Evolutionary conservation across 2,888 invertebrate genomes (phyloP), one percentile per base, ranked within the genome.

Genomic region (Penaeus monodon): DNA sequence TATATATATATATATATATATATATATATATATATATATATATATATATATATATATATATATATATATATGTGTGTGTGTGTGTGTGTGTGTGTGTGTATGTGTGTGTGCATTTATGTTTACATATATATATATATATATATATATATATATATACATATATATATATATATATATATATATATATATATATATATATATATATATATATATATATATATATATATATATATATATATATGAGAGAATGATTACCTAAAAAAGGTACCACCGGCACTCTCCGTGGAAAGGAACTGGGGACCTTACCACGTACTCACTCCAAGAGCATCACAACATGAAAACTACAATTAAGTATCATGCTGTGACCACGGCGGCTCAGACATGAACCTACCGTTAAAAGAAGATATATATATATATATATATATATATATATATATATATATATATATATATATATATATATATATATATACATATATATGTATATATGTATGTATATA

Each of bases 1-100:
- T 68, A 68, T 68, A 68, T 68, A 68, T 68, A 17, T 68, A 33
- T 68, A 68, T 68, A 68, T 68, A 68, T 68, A 68, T 68, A 68
- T 68, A 17, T 68, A 68, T 68, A 68, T 68, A 68, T 68, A 33
- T 33, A 33, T 33, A 33, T 33, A 33, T 33, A 33, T 33, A 33
- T 33, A 33, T 33, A 3, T 33, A 3, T 33, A 3, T 33, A 3
- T 33, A 3, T 33, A 3, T 33, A 3, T 33, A 3, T 33, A 3
- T 33, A 3, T 33, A 3, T 33, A 3, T 33, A 3, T 33, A 3
- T 33, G 33, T 33, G 33, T 33, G 33, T 33, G 33, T 33, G 33
- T 33, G 33, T 74, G 29, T 29, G 33, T 74, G 74, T 74, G 20
- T 74, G 22, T 1, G 33, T 33, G 33, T 33, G 33, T 3, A 3